Conservation (phyloP, 2,113 vertebrate genomes). For the Bubo bubo region DNA sequence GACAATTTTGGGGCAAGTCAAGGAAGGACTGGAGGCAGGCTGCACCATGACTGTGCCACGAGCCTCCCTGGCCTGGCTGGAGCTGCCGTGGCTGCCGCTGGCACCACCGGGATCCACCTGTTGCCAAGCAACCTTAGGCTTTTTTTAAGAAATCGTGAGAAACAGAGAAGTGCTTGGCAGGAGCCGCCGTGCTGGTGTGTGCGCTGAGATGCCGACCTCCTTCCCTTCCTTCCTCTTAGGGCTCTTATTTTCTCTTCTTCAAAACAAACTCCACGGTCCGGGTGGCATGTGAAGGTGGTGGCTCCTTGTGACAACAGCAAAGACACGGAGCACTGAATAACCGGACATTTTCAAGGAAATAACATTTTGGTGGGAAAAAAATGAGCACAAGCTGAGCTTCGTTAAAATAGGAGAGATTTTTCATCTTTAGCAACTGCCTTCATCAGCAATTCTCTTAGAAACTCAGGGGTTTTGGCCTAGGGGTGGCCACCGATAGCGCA, state of each 20-base stretch:
- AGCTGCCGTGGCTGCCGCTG: neutral
- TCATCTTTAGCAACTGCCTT: neutral
- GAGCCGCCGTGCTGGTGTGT: accelerated
- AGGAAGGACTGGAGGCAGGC: neutral
- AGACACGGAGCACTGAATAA: neutral
- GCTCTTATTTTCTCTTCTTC: neutral
- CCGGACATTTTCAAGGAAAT: neutral
- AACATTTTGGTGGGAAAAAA: neutral
- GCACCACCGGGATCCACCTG: neutral
- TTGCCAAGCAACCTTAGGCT: conserved; percentile 29
- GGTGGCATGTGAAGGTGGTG: neutral
- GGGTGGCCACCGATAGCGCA: neutral
- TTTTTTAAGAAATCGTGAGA: neutral
- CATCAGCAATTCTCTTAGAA: neutral
- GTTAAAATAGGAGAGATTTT: neutral
- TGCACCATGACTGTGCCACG: neutral
- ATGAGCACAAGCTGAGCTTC: neutral
- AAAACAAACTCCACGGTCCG: neutral
- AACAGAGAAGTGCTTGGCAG: neutral
- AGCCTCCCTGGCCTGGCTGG: neutral
- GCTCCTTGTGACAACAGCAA: neutral
- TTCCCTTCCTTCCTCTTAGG: no score
- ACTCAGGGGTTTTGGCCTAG: accelerated
- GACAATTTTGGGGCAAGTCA: accelerated
- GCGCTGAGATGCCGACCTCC: neutral